Percentiles rank a stretch among this genome's conserved stretches.
Conservation (phyloP, 2,797 vertebrate genomes). For the Cyclura pinguis region DNA sequence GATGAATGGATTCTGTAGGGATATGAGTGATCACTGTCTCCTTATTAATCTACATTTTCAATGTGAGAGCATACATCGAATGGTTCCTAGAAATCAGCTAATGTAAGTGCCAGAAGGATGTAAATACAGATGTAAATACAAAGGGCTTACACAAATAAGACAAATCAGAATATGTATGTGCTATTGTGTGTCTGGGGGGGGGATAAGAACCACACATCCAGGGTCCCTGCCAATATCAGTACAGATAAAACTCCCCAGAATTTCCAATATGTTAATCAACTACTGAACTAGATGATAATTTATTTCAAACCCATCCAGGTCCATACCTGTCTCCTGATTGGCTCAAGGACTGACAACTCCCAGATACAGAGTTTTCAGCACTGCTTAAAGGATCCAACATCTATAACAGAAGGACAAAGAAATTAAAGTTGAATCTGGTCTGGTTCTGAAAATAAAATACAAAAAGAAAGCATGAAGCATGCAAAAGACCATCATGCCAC, state of each 20-base stretch:
- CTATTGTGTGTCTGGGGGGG: no score
- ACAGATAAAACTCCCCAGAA: neutral
- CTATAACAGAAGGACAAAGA: slow-evolving; percentile 77
- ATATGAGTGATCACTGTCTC: neutral
- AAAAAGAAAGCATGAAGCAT: neutral
- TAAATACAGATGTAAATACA: neutral
- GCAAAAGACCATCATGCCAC: no score
- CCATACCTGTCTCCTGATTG: slow-evolving; percentile 93
- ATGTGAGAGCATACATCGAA: neutral
- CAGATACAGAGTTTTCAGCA: slow-evolving; percentile 94
- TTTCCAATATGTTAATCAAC: neutral
- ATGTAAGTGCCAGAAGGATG: neutral
- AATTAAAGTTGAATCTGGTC: neutral
- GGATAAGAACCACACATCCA: neutral
- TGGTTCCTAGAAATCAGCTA: neutral
- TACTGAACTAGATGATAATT: neutral
- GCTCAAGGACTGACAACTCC: slow-evolving; percentile 97
- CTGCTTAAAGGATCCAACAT: slow-evolving; percentile 96
- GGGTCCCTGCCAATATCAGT: neutral
- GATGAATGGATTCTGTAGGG: slow-evolving; percentile 17
- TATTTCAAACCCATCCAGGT: neutral
- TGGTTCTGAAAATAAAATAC: neutral
- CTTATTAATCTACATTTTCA: neutral
- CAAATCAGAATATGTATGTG: neutral
- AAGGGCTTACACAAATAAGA: neutral